phyloP scores from a whole-genome alignment of 2,888 invertebrate genomes.

The Lobophora halterata region DNA sequence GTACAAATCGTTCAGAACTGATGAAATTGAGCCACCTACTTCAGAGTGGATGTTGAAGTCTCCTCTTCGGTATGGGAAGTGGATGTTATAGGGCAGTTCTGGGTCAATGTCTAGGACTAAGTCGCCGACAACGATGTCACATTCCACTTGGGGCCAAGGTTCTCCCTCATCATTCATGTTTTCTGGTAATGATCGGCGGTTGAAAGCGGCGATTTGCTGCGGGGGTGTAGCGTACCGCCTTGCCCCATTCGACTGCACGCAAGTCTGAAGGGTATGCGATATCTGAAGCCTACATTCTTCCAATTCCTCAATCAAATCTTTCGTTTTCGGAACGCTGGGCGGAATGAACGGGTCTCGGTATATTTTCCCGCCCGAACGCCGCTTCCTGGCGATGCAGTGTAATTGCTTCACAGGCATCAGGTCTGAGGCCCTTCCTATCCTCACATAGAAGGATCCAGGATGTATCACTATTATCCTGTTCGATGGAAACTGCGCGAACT shows the following conservation, averaged over 20 bases:
- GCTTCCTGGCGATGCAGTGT: conserved; percentile 90
- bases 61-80: conserved; percentile 94
- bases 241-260: conserved; percentile 90
- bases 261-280: conserved; percentile 92
- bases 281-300: conserved; percentile 92
- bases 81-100: conserved; percentile 88
- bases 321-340: conserved; percentile 82
- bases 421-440: conserved; percentile 95
- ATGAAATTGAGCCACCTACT: conserved; percentile 91
- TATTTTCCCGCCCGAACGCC: conserved; percentile 75
- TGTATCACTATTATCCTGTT: conserved; percentile 95
- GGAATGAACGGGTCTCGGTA: conserved; percentile 85
- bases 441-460: conserved; percentile 93
- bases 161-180: conserved; percentile 77
- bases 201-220: conserved; percentile 93
- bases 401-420: conserved; percentile 91
- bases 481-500: conserved; percentile 85
- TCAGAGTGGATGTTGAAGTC: conserved; percentile 92
- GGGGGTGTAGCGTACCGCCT: conserved; percentile 92
- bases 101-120: conserved; percentile 86
- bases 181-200: conserved; percentile 89
- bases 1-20: conserved; percentile 91
- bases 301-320: conserved; percentile 87
- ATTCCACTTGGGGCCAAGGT: conserved; percentile 83
- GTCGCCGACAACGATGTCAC: conserved; percentile 87